Evolutionary conservation across 1,140 invertebrate species (phyloP).

Genomic region (Drosophila hydei): DNA sequence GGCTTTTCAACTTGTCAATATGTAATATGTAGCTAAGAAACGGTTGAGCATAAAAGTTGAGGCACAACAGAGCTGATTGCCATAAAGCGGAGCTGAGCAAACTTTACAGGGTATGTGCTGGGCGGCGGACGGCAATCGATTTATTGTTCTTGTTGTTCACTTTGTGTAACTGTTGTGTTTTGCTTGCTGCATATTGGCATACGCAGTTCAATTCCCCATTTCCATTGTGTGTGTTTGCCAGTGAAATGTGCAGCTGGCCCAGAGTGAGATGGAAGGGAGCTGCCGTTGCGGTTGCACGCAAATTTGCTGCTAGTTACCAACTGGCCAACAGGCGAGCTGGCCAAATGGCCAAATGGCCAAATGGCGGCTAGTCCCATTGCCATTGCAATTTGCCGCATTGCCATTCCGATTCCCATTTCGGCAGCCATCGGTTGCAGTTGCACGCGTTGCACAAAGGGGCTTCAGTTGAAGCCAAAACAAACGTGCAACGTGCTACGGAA

Average conservation of each 20-base stretch:
- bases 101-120: constrained; percentile 4
- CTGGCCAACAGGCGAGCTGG: constrained; percentile 15
- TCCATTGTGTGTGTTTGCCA: constrained; percentile 9
- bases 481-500: constrained; percentile 2
- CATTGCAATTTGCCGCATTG: constrained; percentile 22
- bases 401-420: constrained; percentile 9
- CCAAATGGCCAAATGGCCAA: constrained; percentile 20
- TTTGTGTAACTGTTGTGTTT: constrained; percentile 26
- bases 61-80: no score
- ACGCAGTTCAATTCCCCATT: constrained; percentile 26
- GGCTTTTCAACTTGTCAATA: no score
- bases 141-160: constrained; percentile 6
- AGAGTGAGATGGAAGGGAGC: not conserved
- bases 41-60: no score
- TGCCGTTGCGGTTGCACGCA: constrained; percentile 49
- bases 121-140: not conserved
- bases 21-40: no score
- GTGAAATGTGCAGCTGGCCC: constrained; percentile 41
- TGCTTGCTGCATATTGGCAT: constrained; percentile 8
- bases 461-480: not conserved
- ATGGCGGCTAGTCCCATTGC: constrained; percentile 23
- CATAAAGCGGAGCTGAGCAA: no score
- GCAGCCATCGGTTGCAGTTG: constrained; percentile 10
- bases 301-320: constrained; percentile 44
- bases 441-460: constrained; percentile 2